Base-by-base conservation (phyloP, 2,113 vertebrate species). In the Corvus cornix region DNA sequence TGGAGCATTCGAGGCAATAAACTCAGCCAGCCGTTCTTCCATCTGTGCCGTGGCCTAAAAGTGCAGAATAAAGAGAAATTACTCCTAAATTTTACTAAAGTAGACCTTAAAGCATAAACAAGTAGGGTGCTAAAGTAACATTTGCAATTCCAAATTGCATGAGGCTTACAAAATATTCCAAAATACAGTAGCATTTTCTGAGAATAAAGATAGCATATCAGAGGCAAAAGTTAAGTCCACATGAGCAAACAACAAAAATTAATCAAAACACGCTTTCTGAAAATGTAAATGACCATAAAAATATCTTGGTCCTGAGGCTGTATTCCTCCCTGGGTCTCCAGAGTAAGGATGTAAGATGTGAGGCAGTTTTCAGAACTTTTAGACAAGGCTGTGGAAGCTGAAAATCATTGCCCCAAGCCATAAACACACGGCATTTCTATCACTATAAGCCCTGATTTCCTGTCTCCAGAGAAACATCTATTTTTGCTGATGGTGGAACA, bases 1-100 rank as follows among this genome's bases (percentile, higher is more conserved):
- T 9, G 99, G 98, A 90, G 98, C 97, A 51, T 98, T 98, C 51
- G 98, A 98, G 89, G 97, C 98, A 93, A 99, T 99, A 95, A 99
- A 98, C 77, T 99, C 99, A 7, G 99, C 98, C 96, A 99, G 98
- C 41, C 99, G 98, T 93, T 99, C 99, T 98, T 99, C 99, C 99
- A 99, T 99, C 94, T 99, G 99, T 55, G 99, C 99, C 0, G 99
- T 99, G 82, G 99, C 99, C 99, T 99, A 92, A 23, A 51, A 96
- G 88, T 52, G 94, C 49, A 77, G 69, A 84, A 81, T 28, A 84
- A 67, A 92, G n/a, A 95, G 72, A 79, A 85, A 90, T 94, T 56
- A 85, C 17, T 83, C 77, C 27, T 75, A 10, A 52, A 69, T 94
- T 70, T 93, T 53, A 69, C 74, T 92, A 63, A 31, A 2, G 8